phyloP scores from a whole-genome alignment of 37 sponge, comb jelly and placozoan species.

The Cladorhizidae sp. region DNA sequence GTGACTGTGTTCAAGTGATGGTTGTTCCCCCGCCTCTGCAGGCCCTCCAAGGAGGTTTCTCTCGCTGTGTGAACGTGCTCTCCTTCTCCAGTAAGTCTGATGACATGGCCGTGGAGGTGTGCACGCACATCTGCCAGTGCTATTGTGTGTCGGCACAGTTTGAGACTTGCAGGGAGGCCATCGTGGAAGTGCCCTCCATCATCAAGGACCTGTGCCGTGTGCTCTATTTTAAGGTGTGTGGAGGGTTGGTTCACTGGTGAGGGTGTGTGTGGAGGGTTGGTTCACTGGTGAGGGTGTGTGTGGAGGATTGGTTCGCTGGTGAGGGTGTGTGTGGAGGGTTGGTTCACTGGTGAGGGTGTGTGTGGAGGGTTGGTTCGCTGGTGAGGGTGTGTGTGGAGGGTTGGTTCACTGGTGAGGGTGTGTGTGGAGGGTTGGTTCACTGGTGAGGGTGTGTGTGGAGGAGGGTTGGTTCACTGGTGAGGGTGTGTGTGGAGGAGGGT shows the following conservation, averaged over 20 bases:
- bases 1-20: no score
- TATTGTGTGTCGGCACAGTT: slow-evolving; percentile 95
- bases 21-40: slow-evolving; percentile 6
- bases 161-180: slow-evolving; percentile 91
- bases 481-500: no score
- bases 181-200: slow-evolving; percentile 78
- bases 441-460: no score
- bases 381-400: no score
- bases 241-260: not conserved
- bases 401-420: not conserved
- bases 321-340: no score
- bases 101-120: slow-evolving; percentile 88
- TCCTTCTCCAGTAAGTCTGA: slow-evolving; percentile 70
- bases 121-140: slow-evolving; percentile 88
- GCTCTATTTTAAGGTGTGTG: slow-evolving; percentile 85
- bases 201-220: slow-evolving; percentile 86
- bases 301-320: no score
- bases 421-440: no score
- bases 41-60: slow-evolving; percentile 80
- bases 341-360: no score
- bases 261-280: no score
- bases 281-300: no score
- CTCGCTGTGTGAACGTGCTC: slow-evolving; percentile 86
- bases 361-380: no score
- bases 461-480: no score